phyloP scores from a whole-genome alignment of 2,113 vertebrate genomes.

The Neolamprologus devosi region DNA sequence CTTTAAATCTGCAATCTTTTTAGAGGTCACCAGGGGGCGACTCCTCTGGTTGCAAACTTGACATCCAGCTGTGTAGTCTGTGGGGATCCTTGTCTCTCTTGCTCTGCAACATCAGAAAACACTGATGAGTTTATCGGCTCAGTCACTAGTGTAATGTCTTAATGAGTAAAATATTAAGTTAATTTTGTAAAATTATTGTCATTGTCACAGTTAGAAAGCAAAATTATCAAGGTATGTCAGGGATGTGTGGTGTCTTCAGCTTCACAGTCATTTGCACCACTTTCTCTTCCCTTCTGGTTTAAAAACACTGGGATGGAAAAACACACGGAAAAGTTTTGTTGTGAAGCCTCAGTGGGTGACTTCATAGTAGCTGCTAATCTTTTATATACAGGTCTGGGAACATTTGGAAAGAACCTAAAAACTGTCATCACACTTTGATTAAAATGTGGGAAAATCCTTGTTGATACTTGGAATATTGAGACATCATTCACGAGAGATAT shows the following conservation, averaged over 20 bases:
- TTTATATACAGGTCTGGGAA: neutral
- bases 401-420: neutral
- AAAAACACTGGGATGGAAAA: neutral
- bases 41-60: neutral
- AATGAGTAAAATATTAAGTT: neutral
- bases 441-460: neutral
- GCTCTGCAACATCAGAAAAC: neutral
- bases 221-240: neutral
- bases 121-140: neutral
- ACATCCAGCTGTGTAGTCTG: neutral
- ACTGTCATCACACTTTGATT: neutral
- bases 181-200: neutral
- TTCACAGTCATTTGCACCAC: neutral
- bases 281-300: neutral
- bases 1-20: neutral
- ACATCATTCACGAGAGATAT: neutral
- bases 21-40: neutral
- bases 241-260: neutral
- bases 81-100: neutral
- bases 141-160: neutral
- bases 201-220: neutral
- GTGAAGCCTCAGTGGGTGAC: neutral
- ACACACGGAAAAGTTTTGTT: accelerated
- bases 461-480: neutral
- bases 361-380: neutral